A percentile compares a stretch with the other conserved stretches of the same genome.
Evolutionary conservation across 2,113 vertebrate species (phyloP).

Genomic region (Drymodes brunneopygia): DNA sequence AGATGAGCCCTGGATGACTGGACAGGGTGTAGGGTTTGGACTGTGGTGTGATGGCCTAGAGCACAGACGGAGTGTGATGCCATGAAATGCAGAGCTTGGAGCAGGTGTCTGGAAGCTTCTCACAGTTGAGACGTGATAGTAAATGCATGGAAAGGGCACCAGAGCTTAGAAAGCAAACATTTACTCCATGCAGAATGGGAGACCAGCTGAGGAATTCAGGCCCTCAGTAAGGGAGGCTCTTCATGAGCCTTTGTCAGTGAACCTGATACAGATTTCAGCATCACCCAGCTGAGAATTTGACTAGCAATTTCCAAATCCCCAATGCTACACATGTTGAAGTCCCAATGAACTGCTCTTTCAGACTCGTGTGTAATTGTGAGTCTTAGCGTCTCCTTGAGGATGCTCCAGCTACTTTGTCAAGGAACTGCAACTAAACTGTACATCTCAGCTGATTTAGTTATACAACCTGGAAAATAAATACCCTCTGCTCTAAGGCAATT

Average conservation of each 20-base stretch:
- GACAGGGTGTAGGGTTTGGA: background rate
- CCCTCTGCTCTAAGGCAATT: background rate
- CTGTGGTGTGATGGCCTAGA: background rate
- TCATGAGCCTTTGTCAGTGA: background rate
- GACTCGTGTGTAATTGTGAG: background rate
- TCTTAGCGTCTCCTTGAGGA: background rate
- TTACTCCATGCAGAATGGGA: background rate
- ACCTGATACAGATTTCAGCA: background rate
- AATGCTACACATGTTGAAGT: background rate
- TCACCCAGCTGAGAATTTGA: background rate
- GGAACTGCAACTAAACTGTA: background rate
- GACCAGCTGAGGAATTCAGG: background rate
- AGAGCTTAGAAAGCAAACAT: background rate
- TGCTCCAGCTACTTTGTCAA: background rate
- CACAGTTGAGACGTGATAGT: accelerated
- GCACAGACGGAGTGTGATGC: background rate
- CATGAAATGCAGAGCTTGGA: background rate
- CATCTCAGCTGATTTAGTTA: background rate
- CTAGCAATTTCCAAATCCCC: background rate
- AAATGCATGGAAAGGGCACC: background rate
- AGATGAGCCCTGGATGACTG: background rate
- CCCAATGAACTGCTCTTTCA: background rate
- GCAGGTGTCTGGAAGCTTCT: background rate
- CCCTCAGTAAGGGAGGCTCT: background rate
- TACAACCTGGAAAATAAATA: background rate